Evolutionary conservation across 2,888 invertebrate species (phyloP).

Genomic region (Drosophila testacea): DNA sequence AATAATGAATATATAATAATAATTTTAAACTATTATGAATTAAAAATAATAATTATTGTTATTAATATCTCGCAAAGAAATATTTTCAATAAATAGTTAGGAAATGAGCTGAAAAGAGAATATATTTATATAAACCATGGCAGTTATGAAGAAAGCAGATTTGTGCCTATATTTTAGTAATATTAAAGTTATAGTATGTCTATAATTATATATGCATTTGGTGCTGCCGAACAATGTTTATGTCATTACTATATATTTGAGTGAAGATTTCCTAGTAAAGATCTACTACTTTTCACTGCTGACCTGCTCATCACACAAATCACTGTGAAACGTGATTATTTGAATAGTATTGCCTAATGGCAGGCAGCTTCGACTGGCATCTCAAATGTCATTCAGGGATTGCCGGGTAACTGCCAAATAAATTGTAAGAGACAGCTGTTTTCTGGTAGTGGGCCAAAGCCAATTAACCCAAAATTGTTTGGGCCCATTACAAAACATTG

Average conservation of each 20-base stretch:
- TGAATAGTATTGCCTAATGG: constrained; percentile 22
- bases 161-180: too few relatives aligned
- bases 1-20: too few relatives aligned
- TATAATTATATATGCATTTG: neutral
- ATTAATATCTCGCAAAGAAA: too few relatives aligned
- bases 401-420: constrained; percentile 25
- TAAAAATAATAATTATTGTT: too few relatives aligned
- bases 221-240: too few relatives aligned
- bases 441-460: constrained; percentile 52
- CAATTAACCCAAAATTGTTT: constrained; percentile 59
- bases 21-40: too few relatives aligned
- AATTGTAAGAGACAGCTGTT: constrained; percentile 41
- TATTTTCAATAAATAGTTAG: too few relatives aligned
- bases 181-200: too few relatives aligned
- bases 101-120: too few relatives aligned
- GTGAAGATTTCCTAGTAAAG: neutral
- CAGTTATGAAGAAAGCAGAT: too few relatives aligned
- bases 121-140: too few relatives aligned
- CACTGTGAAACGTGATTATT: constrained; percentile 16
- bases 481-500: constrained; percentile 41
- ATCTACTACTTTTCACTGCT: neutral
- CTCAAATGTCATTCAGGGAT: constrained; percentile 34
- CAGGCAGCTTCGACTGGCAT: constrained; percentile 6
- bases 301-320: constrained; percentile 12
- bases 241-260: neutral